Conservation (phyloP, 2,888 invertebrate genomes). For the Andrena camellia region DNA sequence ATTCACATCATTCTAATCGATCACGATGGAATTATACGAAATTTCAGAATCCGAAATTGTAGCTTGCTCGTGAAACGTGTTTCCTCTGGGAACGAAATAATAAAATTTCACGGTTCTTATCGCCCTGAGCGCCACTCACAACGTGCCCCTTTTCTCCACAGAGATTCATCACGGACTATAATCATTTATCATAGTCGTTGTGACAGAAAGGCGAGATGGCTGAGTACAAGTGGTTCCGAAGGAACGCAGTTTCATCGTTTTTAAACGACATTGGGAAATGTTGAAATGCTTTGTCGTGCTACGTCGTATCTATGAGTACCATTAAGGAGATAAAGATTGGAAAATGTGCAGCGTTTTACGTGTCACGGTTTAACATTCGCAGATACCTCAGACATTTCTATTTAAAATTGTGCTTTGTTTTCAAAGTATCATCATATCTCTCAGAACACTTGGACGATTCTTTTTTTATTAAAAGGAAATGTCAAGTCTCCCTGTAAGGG, state of each 20-base stretch:
- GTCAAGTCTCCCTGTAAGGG: neutral
- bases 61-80: neutral
- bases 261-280: neutral
- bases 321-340: neutral
- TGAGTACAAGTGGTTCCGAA: neutral
- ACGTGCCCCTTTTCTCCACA: neutral
- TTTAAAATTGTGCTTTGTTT: neutral
- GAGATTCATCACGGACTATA: constrained; percentile 10
- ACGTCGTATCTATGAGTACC: neutral
- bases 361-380: neutral
- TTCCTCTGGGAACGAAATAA: neutral
- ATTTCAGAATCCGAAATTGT: too few relatives aligned
- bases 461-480: too few relatives aligned
- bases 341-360: neutral
- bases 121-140: neutral
- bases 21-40: neutral
- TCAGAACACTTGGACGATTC: neutral
- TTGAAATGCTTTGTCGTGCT: neutral
- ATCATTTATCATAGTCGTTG: constrained; percentile 18
- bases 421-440: neutral
- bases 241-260: constrained; percentile 1
- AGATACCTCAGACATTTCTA: neutral
- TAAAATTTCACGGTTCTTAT: neutral
- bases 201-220: neutral
- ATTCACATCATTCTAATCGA: neutral